Evolutionary conservation across 2,888 invertebrate species (phyloP).

Genomic region (Metalampra italica): DNA sequence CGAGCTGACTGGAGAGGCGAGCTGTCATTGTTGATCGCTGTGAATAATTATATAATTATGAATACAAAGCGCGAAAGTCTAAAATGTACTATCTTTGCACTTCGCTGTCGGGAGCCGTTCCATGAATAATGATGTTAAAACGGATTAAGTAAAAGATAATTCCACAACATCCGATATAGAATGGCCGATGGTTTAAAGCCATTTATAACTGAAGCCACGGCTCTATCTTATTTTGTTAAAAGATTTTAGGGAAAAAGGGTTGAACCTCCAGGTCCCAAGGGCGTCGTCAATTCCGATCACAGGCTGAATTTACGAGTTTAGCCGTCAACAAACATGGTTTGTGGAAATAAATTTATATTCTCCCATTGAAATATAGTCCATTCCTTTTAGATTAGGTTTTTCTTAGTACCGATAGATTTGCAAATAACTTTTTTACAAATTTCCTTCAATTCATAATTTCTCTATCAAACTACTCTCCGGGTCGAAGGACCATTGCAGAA

Average conservation of each 20-base stretch:
- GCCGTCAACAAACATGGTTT: slow-evolving; percentile 26
- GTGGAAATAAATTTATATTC: slow-evolving; percentile 30
- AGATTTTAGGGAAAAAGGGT: slow-evolving; percentile 2
- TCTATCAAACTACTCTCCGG: no score
- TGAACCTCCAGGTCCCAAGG: slow-evolving; percentile 21
- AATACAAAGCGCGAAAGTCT: no score
- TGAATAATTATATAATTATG: no score
- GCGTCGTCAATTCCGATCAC: slow-evolving; percentile 23
- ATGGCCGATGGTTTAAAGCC: neutral
- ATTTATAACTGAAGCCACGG: neutral
- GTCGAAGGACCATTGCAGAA: no score
- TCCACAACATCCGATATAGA: neutral
- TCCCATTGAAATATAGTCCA: slow-evolving; percentile 1
- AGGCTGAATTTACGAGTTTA: slow-evolving; percentile 18
- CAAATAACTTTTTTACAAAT: no score
- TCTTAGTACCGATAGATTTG: no score
- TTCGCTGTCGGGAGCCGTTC: no score
- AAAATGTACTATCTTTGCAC: no score
- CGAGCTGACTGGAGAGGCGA: no score
- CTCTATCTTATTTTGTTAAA: neutral
- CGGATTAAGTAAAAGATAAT: neutral
- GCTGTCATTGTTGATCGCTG: no score
- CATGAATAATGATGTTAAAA: neutral
- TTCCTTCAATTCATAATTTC: no score
- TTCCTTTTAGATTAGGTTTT: neutral